Percentiles rank a stretch among this genome's conserved stretches.
Conservation (phyloP, 1,140 invertebrate species). For the Caerostris darwini region DNA sequence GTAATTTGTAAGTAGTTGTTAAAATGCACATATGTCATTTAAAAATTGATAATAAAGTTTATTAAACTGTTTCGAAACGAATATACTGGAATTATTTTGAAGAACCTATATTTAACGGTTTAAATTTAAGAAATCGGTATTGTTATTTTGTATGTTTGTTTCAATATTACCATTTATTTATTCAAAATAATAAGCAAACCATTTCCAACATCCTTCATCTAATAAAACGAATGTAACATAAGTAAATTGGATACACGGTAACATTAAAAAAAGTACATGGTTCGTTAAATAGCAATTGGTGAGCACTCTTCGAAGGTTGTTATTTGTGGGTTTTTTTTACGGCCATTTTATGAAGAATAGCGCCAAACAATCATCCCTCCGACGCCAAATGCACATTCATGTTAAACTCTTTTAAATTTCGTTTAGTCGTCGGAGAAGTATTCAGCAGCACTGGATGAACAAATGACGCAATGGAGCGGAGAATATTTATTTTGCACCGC, state of each 20-base stretch:
- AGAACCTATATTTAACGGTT: no score
- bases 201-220: no score
- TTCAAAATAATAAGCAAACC: no score
- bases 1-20: no score
- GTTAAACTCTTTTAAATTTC: slow-evolving; percentile 66
- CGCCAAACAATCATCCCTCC: background rate
- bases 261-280: background rate
- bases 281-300: slow-evolving; percentile 7
- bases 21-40: no score
- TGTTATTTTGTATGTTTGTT: no score
- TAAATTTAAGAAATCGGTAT: no score
- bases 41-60: no score
- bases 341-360: slow-evolving; percentile 1
- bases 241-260: background rate
- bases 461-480: slow-evolving; percentile 36
- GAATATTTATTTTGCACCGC: slow-evolving; percentile 62
- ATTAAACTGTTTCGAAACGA: no score
- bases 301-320: background rate
- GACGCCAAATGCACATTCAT: background rate
- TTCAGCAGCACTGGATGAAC: slow-evolving; percentile 2
- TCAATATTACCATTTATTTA: no score
- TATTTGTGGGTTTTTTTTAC: slow-evolving; percentile 1
- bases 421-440: background rate
- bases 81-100: no score
- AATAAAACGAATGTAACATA: no score